These are phyloP conservation scores for Sciurus niger DNA, from an alignment of 2,113 vertebrate genomes.

Conservation along the genomic window DNA sequence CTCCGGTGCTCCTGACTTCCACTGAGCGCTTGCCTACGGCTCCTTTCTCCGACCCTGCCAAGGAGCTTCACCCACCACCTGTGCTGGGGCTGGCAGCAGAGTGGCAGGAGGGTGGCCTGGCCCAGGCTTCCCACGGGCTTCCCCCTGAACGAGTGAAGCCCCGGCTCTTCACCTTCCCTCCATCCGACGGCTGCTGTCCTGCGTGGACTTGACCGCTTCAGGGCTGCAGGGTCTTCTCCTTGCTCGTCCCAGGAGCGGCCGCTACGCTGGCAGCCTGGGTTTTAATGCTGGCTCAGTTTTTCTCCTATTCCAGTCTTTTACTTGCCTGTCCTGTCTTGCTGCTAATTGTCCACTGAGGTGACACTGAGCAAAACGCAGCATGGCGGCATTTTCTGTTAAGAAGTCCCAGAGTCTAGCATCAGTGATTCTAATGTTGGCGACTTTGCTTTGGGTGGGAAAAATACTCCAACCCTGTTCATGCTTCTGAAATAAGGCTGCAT, in stretches of 20 bases:
- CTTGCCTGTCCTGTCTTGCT: neutral
- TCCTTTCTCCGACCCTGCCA: too few relatives aligned
- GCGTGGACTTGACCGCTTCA: too few relatives aligned
- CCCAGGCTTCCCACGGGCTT: too few relatives aligned
- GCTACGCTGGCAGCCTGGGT: fast-evolving
- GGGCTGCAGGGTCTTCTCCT: neutral
- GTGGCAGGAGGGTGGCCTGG: too few relatives aligned
- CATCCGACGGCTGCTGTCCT: too few relatives aligned
- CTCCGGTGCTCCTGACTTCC: neutral
- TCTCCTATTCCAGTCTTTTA: neutral
- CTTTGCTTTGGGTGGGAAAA: neutral
- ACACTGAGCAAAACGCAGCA: neutral
- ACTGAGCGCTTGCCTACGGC: fast-evolving
- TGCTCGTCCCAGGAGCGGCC: too few relatives aligned
- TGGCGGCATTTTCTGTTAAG: neutral
- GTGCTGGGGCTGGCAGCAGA: too few relatives aligned
- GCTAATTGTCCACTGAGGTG: neutral
- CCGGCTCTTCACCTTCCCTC: fast-evolving
- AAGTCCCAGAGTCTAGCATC: neutral
- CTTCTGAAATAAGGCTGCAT: neutral
- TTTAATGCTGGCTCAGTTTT: too few relatives aligned
- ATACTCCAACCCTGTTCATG: neutral
- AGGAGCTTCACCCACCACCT: neutral
- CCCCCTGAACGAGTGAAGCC: fast-evolving
- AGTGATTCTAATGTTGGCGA: neutral